These are phyloP conservation scores for Pegoplata infirma DNA, from an alignment of 2,888 invertebrate genomes.

Conservation along the genomic window DNA sequence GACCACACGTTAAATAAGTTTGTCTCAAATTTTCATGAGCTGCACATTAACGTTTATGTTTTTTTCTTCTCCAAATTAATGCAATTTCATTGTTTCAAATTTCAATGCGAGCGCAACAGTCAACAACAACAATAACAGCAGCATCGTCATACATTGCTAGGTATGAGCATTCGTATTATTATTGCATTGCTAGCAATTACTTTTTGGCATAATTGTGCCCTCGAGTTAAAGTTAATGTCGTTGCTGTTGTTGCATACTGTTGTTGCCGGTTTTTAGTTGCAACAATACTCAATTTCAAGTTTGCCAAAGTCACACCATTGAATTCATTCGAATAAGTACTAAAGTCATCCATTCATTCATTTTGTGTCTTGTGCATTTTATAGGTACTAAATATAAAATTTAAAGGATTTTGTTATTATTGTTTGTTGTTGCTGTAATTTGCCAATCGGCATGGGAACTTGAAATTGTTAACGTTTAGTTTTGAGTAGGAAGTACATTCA, in stretches of 20 bases:
- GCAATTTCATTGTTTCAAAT: conserved; percentile 62
- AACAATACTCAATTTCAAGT: conserved; percentile 47
- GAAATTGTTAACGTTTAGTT: conserved; percentile 16
- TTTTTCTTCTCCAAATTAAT: conserved; percentile 58
- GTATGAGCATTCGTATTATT: conserved; percentile 26
- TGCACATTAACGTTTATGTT: background rate
- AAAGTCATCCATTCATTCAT: background rate
- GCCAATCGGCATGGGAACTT: conserved; percentile 9
- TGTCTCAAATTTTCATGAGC: conserved; percentile 32
- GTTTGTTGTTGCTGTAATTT: conserved; percentile 12
- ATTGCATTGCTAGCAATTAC: conserved; percentile 62
- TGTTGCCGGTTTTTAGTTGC: conserved; percentile 32
- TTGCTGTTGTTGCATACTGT: conserved; percentile 31
- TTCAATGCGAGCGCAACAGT: conserved; percentile 28
- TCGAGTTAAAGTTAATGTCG: conserved; percentile 59
- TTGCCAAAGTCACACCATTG: conserved; percentile 48
- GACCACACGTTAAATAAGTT: conserved; percentile 17
- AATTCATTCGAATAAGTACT: too few species aligned
- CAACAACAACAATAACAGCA: conserved; percentile 15
- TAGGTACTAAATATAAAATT: conserved; percentile 1
- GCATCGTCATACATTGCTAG: background rate
- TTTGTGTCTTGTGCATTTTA: conserved; percentile 3
- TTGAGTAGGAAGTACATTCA: conserved; percentile 41
- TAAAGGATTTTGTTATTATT: conserved; percentile 20
- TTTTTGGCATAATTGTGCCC: conserved; percentile 65